These are phyloP conservation scores for Astatoreochromis straeleni DNA, from an alignment of 2,113 vertebrate species.

Conservation along the genomic window DNA sequence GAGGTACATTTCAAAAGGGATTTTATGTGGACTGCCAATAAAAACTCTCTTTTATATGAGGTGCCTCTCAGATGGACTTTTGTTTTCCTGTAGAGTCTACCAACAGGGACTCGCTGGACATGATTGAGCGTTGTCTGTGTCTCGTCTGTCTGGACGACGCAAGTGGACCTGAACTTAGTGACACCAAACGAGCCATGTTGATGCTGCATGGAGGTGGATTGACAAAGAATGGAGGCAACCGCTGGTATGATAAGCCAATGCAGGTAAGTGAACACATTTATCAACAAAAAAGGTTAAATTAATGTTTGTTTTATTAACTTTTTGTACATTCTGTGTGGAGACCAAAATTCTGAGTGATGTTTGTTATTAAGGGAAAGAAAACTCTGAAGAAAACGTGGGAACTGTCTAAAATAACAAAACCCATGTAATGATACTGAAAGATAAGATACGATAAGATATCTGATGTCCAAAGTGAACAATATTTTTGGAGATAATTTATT, in stretches of 20 bases:
- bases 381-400: neutral
- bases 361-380: neutral
- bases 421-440: neutral
- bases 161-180: slow-evolving; percentile 66
- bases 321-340: neutral
- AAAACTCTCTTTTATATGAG: neutral
- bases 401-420: neutral
- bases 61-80: neutral
- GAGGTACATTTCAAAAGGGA: slow-evolving; percentile 68
- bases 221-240: slow-evolving; percentile 82
- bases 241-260: slow-evolving; percentile 98
- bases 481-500: neutral
- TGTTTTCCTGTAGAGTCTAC: slow-evolving; percentile 80
- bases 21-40: neutral
- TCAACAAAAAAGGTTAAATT: neutral
- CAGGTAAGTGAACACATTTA: slow-evolving; percentile 75
- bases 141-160: slow-evolving; percentile 86
- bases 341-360: neutral
- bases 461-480: neutral
- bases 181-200: slow-evolving; percentile 76
- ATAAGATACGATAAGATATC: neutral
- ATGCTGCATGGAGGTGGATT: slow-evolving; percentile 88
- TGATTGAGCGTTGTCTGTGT: slow-evolving; percentile 92
- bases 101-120: slow-evolving; percentile 93
- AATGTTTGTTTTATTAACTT: neutral